These are phyloP conservation scores for Muntiacus muntjak DNA, from an alignment of 2,113 vertebrate species.

Conservation along the genomic window DNA sequence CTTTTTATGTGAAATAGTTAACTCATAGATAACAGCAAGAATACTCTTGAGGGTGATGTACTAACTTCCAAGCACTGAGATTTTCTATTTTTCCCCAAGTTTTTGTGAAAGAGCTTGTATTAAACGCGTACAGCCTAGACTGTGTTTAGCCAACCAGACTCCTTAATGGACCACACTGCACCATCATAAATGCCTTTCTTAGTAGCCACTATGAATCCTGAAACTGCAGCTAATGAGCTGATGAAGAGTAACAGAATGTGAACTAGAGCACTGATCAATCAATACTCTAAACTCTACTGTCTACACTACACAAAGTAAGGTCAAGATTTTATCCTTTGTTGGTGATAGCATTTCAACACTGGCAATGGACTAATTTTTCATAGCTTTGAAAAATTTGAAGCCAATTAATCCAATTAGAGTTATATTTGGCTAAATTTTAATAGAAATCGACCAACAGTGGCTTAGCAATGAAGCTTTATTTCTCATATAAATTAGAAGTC, in stretches of 20 bases:
- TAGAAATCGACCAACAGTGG: not conserved
- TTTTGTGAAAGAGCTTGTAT: not conserved
- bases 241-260: not conserved
- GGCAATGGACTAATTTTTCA: not conserved
- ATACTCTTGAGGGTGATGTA: not conserved
- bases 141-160: not conserved
- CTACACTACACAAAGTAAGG: not conserved
- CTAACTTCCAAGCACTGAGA: not conserved
- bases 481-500: not conserved
- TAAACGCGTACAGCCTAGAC: not conserved
- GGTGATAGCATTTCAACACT: not conserved
- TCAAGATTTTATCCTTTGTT: not conserved
- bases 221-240: not conserved
- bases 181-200: not conserved
- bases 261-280: not conserved
- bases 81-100: not conserved
- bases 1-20: slow-evolving; percentile 37
- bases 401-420: not conserved
- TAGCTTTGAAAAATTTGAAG: not conserved
- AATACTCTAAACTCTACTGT: not conserved
- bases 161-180: not conserved
- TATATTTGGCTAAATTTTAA: not conserved
- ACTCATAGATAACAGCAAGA: slow-evolving; percentile 22
- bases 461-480: not conserved
- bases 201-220: not conserved